These are phyloP conservation scores for Spialia ferax DNA, from an alignment of 2,888 invertebrate species.

Conservation along the genomic window DNA sequence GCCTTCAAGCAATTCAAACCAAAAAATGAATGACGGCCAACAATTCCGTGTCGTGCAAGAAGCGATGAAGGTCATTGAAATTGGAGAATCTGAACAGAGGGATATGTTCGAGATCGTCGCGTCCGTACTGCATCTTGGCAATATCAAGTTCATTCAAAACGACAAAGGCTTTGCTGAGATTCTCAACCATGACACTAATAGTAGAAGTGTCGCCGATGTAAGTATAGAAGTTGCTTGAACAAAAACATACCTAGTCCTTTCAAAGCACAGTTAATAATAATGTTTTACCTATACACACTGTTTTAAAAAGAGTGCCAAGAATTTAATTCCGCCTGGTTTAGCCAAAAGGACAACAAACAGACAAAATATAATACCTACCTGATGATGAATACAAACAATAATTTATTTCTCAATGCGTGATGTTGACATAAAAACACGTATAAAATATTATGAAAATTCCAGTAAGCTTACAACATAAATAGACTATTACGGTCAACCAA, in stretches of 20 bases:
- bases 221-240: conserved; percentile 46
- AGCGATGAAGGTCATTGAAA: conserved; percentile 93
- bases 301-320: too few relatives aligned
- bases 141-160: conserved; percentile 91
- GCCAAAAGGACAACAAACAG: too few relatives aligned
- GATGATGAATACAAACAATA: too few relatives aligned
- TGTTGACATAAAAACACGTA: too few relatives aligned
- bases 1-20: too few relatives aligned
- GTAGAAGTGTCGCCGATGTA: conserved; percentile 89
- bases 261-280: too few relatives aligned
- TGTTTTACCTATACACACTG: too few relatives aligned
- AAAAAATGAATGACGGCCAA: conserved; percentile 82
- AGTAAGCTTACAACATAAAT: neutral
- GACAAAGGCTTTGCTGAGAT: conserved; percentile 91
- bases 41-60: conserved; percentile 90
- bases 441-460: neutral
- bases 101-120: conserved; percentile 94
- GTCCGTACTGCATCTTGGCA: conserved; percentile 94
- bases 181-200: conserved; percentile 86
- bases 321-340: too few relatives aligned
- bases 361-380: too few relatives aligned
- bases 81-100: conserved; percentile 89
- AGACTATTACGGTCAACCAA: neutral
- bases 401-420: too few relatives aligned
- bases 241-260: too few relatives aligned